Evolutionary conservation across 1,140 invertebrate genomes (phyloP).

Genomic region (Bombyx mori): ASM3026992v2 NC_085129.1:11015001-11015500

Average conservation of each 20-base stretch:
- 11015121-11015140: conserved; percentile 49
- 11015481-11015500: conserved; percentile 19
- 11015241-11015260: neutral
- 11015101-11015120: conserved; percentile 59
- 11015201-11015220: conserved; percentile 43
- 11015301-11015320: too few relatives aligned
- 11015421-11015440: neutral
- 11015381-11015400: too few relatives aligned
- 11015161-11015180: conserved; percentile 58
- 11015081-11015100: conserved; percentile 70
- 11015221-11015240: neutral
- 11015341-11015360: too few relatives aligned
- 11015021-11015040: conserved; percentile 70
- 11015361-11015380: too few relatives aligned
- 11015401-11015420: too few relatives aligned
- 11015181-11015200: conserved; percentile 35
- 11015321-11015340: too few relatives aligned
- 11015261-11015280: neutral
- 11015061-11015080: conserved; percentile 70
- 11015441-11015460: conserved; percentile 29
- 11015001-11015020: conserved; percentile 66
- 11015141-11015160: conserved; percentile 64
- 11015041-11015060: conserved; percentile 70
- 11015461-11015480: conserved; percentile 39
- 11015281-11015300: neutral